Evolutionary conservation across 2,888 invertebrate species (phyloP), one percentile per base, ranked within the genome.

Genomic region (Aleiodes testaceus): DNA sequence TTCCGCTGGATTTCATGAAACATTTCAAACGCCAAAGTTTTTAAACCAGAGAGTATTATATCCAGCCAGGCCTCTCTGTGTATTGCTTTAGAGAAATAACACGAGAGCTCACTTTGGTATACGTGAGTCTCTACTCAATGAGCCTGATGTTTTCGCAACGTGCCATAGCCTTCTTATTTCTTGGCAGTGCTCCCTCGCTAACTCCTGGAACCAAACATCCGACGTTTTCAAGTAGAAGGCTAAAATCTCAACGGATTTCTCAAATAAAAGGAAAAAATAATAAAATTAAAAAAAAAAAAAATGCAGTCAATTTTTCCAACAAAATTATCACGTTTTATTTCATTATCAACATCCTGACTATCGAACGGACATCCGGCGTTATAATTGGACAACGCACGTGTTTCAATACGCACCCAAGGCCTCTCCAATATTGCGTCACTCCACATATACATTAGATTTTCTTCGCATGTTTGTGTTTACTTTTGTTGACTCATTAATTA

Each of bases 141-240:
- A 79, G 75, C 79, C 75, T 81, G 79, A 85, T 82, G 83, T 84
- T 85, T 85, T 85, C 81, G 81, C 83, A 80, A 83, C 80, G 85
- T 78, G 76, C 80, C 79, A 81, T 84, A 84, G 77, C 75, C 78
- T 80, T 80, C 79, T 80, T 80, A 79, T 80, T 82, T 80, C 80
- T 83, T 81, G 80, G 82, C 80, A 80, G 69, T 67, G 72, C 83
- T 82, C 79, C 77, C 85, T 85, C 82, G 81, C 82, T 80, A 79
- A 79, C 80, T 83, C 83, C 70, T 70, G 66, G 52, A 69, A 65
- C 65, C 73, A 66, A 55, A 61, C 45, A 55, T 53, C 59, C 50
- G 30, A 66, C 70, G 61, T 36, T 36, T 52, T 18, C 59, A 64
- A 63, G 61, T 66, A 49, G 49, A 49, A 49, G 49, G 16, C 14